phyloP scores from a whole-genome alignment of 2,888 invertebrate species.

The Lutraria lutraria region DNA sequence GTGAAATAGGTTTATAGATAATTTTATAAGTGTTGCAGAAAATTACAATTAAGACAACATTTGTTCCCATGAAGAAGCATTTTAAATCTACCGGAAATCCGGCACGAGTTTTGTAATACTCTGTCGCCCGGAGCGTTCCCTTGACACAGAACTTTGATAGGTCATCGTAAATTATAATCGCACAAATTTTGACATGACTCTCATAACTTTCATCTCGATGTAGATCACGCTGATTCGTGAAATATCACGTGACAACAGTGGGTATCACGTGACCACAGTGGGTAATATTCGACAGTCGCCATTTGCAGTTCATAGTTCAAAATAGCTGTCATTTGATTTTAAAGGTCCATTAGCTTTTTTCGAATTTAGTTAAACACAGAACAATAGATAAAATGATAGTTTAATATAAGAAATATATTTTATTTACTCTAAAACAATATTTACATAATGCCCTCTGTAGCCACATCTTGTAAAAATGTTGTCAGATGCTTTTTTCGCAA shows the following conservation, averaged over 20 bases:
- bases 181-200: slow-evolving; percentile 1
- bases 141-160: slow-evolving; percentile 12
- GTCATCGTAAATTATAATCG: slow-evolving; percentile 7
- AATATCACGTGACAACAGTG: background rate
- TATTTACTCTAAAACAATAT: too few species aligned
- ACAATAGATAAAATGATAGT: too few species aligned
- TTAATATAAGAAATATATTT: too few species aligned
- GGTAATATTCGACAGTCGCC: background rate
- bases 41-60: too few species aligned
- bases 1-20: too few species aligned
- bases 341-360: too few species aligned
- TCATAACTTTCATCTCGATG: slow-evolving; percentile 1
- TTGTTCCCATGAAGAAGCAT: background rate
- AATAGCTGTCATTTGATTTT: background rate
- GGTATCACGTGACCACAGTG: background rate
- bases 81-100: background rate
- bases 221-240: background rate
- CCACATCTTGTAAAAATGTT: too few species aligned
- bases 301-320: background rate
- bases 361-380: too few species aligned
- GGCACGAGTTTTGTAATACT: background rate
- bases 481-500: too few species aligned
- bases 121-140: background rate
- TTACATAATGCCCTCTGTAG: too few species aligned
- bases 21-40: too few species aligned